Base-by-base conservation (phyloP, 1,140 invertebrate genomes). In the Stegodyphus mimosarum region DNA sequence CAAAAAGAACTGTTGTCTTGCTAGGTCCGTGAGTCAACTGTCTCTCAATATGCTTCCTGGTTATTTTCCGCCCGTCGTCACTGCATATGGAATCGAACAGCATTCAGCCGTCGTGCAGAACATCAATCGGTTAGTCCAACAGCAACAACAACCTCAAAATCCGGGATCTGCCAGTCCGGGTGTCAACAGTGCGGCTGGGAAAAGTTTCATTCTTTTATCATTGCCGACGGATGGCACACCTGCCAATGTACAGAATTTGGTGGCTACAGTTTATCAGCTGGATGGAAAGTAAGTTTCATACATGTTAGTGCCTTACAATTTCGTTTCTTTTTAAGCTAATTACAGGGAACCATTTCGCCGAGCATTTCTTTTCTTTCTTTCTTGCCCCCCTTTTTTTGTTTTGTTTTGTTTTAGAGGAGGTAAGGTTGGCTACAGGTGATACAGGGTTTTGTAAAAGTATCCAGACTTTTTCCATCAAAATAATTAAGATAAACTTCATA, bases 11-110 rank as follows among this genome's bases (percentile, higher is more conserved):
- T 69, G 11, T 72, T 72, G 3, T 9, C 13, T 11, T 76, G 63
- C 5, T 53, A 83, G 73, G 18, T 87, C 86, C 7, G 81, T 84
- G 0, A 87, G 86, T 18, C 86, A 87, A 17, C 33, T 87, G 48
- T 87, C 86, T 0, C 70, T 87, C 1, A 87, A 85, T 17, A 87
- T 87, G 86, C 75, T 87, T 7, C 86, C 86, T 6, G 72, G 77
- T 6, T 87, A 87, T n/a, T 87, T 87, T 49, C 78, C 86, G 0
- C 73, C 86, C 18, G 52, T 86, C 6, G 85, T 80, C 0, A 66
- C 83, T 6, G 15, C 83, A 1, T 85, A 85, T 7, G 75, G 83
- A 6, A 77, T 85, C 1, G 83, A 85, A 63, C 83, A 85, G 55
- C 83, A 85, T 64, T 85, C 83, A 2, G 83, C 83, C 9, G 83